Evolutionary conservation across 92 coral and sea anemone genomes (phyloP).

Genomic region (Desmophyllum pertusum): DNA sequence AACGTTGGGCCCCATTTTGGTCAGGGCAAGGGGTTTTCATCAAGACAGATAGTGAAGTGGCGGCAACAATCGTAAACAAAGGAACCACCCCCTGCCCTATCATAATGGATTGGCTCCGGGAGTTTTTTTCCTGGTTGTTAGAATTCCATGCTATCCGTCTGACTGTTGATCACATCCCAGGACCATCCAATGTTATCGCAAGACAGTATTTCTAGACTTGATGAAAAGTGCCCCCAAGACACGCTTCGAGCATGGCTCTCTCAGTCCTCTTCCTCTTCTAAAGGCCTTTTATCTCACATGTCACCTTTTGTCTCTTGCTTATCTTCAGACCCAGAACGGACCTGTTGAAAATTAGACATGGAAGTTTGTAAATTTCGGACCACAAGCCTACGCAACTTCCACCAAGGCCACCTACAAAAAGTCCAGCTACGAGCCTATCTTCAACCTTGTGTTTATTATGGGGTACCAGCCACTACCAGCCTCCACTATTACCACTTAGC

Average conservation of each 20-base stretch:
- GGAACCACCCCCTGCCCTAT: constrained; percentile 39
- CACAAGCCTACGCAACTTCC: constrained; percentile 26
- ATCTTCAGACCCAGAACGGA: background rate
- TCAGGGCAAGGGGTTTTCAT: constrained; percentile 25
- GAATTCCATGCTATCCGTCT: constrained; percentile 20
- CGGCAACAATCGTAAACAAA: constrained; percentile 47
- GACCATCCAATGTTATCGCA: constrained; percentile 21
- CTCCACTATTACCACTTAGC: constrained; percentile 28
- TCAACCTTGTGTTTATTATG: constrained; percentile 19
- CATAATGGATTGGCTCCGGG: constrained; percentile 37
- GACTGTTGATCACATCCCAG: constrained; percentile 32
- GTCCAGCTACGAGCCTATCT: constrained; percentile 33
- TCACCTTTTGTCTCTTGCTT: background rate
- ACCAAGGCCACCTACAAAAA: constrained; percentile 39
- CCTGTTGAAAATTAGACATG: background rate
- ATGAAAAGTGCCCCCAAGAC: background rate
- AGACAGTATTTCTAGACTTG: constrained; percentile 47
- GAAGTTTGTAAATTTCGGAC: background rate
- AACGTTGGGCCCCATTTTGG: constrained; percentile 41
- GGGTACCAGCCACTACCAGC: constrained; percentile 39
- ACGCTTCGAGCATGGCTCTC: background rate
- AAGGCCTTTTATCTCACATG: background rate
- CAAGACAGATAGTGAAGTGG: constrained; percentile 33
- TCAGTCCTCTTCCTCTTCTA: background rate
- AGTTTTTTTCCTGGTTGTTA: constrained; percentile 39